Evolutionary conservation across 1,140 invertebrate species (phyloP), one percentile per base, ranked within the genome.

Genomic region (Heterodera carotae): DNA sequence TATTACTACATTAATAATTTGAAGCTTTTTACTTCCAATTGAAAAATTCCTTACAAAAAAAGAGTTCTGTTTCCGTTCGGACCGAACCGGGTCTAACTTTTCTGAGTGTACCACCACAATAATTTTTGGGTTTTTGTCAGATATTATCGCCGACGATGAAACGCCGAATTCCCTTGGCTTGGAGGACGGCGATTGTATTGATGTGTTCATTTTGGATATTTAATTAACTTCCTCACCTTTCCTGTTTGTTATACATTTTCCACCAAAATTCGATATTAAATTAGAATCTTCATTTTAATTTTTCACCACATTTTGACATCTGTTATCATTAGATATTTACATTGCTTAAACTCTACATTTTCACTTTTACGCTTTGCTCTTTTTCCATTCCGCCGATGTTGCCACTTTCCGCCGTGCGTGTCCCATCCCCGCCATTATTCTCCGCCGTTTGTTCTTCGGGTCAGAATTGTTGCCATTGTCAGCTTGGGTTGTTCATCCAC

Each of bases 111-210:
- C 53, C 64, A 7, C 31, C 12, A 73, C 31, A 5, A 25, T n/a
- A n/a, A 74, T 74, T 0, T 74, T 8, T 22, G 53, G 8, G 10
- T 34, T 60, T 59, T 39, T 34, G 22, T 76, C 74, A 60, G 75
- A 78, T 8, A 33, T 25, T 34, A 10, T 78, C 60, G 75, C 25
- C 43, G 76, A 78, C 18, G 31, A 78, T 36, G 74, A 77, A 76
- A 78, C 75, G 39, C 43, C 77, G n/a, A 43, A 68, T 25, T 64
- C 33, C 4, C 29, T 78, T 36, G 77, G 60, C 10, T 25, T 78
- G n/a, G 77, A 78, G 53, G 36, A 77, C 25, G 77, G 69, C 25
- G 77, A 78, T 67, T 78, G 77, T 56, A 78, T 78, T 77, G 76
- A 78, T 69, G 76, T 78, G 29, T 78, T 62, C 29, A 0, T 76